Conservation (phyloP, 53 echinoderm and acorn worm species). For the Temnopleurus reevesii region DNA sequence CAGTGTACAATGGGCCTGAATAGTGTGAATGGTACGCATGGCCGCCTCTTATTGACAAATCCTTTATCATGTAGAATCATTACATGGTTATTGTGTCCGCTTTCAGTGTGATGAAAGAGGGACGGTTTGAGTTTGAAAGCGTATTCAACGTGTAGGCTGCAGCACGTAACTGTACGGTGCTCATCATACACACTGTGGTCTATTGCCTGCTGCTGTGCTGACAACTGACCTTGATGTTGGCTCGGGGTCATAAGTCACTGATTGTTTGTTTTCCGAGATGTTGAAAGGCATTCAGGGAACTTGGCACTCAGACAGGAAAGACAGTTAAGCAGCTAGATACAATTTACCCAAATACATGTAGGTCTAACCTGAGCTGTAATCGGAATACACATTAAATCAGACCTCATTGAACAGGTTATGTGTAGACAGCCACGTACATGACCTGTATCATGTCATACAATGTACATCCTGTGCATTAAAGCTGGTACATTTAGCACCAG, state of each 20-base stretch:
- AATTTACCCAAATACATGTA: not conserved
- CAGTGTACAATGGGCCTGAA: not conserved
- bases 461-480: too few species aligned
- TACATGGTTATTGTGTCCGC: not conserved
- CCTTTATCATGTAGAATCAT: not conserved
- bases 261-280: slow-evolving; percentile 53
- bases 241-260: slow-evolving; percentile 40
- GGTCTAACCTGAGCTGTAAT: too few species aligned
- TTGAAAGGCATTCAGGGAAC: slow-evolving; percentile 46
- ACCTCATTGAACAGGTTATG: too few species aligned
- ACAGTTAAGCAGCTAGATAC: not conserved
- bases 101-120: not conserved
- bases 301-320: slow-evolving; percentile 32
- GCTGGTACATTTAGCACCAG: too few species aligned
- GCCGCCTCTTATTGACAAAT: not conserved
- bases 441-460: too few species aligned
- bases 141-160: not conserved
- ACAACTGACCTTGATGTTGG: slow-evolving; percentile 48
- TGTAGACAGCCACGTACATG: too few species aligned
- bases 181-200: not conserved
- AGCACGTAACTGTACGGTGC: not conserved
- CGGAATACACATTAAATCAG: too few species aligned
- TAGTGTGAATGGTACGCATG: not conserved
- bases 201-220: slow-evolving; percentile 6
- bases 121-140: not conserved